Evolutionary conservation across 2,797 vertebrate genomes (phyloP).

Genomic region (Mormyrus hasselquistii): DNA sequence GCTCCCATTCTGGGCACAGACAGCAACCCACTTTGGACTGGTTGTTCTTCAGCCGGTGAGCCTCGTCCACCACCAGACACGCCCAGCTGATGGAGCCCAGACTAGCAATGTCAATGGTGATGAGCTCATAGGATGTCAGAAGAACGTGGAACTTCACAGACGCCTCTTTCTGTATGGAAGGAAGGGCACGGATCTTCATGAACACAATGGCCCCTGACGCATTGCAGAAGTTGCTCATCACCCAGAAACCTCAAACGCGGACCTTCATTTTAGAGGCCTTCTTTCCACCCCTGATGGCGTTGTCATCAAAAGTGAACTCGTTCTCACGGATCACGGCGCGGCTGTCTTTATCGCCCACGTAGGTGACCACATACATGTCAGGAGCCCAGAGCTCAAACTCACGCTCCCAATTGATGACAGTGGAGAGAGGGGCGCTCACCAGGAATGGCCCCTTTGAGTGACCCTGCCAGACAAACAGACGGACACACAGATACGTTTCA

Average conservation of each 20-base stretch:
- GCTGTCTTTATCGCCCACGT: constrained; percentile 93
- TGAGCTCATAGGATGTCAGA: constrained; percentile 91
- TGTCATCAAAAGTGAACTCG: constrained; percentile 96
- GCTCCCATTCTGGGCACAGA: neutral
- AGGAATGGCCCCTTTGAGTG: constrained; percentile 96
- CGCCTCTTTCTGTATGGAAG: constrained; percentile 79
- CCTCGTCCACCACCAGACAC: constrained; percentile 93
- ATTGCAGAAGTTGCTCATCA: neutral
- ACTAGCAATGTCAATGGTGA: constrained; percentile 93
- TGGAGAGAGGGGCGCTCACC: constrained; percentile 91
- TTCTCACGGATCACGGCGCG: constrained; percentile 92
- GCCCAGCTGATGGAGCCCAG: constrained; percentile 97
- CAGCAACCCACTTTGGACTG: constrained; percentile 79
- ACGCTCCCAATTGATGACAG: constrained; percentile 97
- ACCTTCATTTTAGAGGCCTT: constrained; percentile 96
- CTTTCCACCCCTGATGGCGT: constrained; percentile 94
- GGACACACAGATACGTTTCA: neutral
- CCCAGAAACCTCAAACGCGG: constrained; percentile 11
- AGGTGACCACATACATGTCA: constrained; percentile 95
- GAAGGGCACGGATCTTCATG: neutral
- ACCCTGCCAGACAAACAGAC: constrained; percentile 58
- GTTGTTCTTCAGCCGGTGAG: constrained; percentile 95
- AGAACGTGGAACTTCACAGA: constrained; percentile 92
- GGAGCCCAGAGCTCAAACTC: constrained; percentile 99
- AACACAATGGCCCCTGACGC: neutral